Evolutionary conservation across 2,888 invertebrate species (phyloP).

Genomic region (Alitta virens): DNA sequence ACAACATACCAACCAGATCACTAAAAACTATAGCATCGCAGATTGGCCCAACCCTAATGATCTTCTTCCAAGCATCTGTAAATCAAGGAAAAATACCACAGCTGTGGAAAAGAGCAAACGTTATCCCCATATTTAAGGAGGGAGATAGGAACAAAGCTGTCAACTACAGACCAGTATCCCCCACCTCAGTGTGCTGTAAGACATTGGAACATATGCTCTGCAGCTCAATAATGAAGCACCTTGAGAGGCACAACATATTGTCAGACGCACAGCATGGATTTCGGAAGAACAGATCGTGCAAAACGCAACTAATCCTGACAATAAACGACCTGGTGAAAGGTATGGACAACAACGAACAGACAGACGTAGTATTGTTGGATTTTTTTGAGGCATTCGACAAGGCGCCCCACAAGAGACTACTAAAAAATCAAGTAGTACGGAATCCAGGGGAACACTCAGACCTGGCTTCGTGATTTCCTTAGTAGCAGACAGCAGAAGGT

Average conservation of each 20-base stretch:
- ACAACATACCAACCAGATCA: not conserved
- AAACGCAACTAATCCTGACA: conserved; percentile 26
- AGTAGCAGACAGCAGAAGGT: conserved; percentile 19
- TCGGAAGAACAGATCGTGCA: conserved; percentile 25
- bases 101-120: conserved; percentile 26
- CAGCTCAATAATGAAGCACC: conserved; percentile 22
- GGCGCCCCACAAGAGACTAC: conserved; percentile 20
- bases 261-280: conserved; percentile 29
- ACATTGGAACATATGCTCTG: conserved; percentile 27
- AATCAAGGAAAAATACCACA: conserved; percentile 13
- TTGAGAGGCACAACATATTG: conserved; percentile 24
- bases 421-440: conserved; percentile 21
- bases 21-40: not conserved
- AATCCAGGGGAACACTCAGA: conserved; percentile 7
- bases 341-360: conserved; percentile 21
- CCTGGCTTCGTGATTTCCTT: conserved; percentile 26
- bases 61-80: not conserved
- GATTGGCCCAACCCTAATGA: not conserved
- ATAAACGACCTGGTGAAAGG: not conserved
- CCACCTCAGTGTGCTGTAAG: conserved; percentile 26
- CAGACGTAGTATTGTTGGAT: conserved; percentile 28
- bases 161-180: conserved; percentile 30
- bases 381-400: conserved; percentile 26
- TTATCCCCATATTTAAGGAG: conserved; percentile 29
- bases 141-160: conserved; percentile 19